A percentile compares a stretch with the other conserved stretches of the same genome.
These are phyloP conservation scores for Lasioglossum villosulum DNA, from an alignment of 2,888 invertebrate species.

Conservation along the genomic window DNA sequence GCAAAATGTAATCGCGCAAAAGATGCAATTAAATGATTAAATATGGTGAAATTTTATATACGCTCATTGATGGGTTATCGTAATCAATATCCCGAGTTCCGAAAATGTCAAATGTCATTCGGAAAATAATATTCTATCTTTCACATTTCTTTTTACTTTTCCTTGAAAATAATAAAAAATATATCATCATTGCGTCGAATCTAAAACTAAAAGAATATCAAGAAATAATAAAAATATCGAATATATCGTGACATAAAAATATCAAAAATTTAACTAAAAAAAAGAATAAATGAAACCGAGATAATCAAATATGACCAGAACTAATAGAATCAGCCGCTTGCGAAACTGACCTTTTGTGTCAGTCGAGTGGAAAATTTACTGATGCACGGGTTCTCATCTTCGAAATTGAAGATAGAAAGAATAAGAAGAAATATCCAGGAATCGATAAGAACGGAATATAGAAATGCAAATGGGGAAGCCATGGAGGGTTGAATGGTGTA, in stretches of 20 bases:
- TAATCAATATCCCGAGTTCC: neutral
- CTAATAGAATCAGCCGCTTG: neutral
- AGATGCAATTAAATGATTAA: neutral
- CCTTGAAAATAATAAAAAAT: neutral
- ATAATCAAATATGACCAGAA: neutral
- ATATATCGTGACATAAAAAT: neutral
- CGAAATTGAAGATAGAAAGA: conserved; percentile 41
- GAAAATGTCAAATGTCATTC: neutral
- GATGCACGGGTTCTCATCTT: conserved; percentile 35
- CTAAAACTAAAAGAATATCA: neutral
- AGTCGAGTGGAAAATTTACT: conserved; percentile 23
- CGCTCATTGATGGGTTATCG: neutral
- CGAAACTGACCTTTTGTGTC: neutral
- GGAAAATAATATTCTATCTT: neutral
- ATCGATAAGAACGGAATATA: conserved; percentile 32
- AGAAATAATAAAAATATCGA: too few relatives aligned
- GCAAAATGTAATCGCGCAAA: neutral
- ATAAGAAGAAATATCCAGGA: conserved; percentile 11
- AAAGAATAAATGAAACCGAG: neutral
- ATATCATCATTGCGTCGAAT: neutral
- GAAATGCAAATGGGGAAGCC: conserved; percentile 29
- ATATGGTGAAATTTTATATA: neutral
- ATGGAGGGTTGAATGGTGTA: conserved; percentile 28
- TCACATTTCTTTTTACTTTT: neutral
- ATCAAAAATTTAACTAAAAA: neutral